These are phyloP conservation scores for Epizoanthus scotinus DNA, from an alignment of 92 coral and sea anemone species.

Conservation along the genomic window DNA sequence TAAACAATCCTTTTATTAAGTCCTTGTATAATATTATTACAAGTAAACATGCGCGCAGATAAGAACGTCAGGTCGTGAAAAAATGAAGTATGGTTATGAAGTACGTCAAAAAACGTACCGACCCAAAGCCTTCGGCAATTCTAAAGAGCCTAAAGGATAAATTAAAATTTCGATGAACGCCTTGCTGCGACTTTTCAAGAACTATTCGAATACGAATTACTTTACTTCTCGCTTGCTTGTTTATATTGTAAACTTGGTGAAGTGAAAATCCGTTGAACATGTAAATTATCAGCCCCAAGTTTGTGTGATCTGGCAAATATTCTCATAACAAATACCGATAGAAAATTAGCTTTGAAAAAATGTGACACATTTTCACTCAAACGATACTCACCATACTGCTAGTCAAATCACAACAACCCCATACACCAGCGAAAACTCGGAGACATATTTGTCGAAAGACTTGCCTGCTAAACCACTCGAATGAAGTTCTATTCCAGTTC, in stretches of 20 bases:
- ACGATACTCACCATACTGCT: constrained; percentile 22
- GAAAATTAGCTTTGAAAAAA: background rate
- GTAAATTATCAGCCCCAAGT: constrained; percentile 7
- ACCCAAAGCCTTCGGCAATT: background rate
- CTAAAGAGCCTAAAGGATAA: too few species aligned
- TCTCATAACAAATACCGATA: constrained; percentile 29
- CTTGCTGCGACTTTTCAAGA: background rate
- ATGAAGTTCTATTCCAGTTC: background rate
- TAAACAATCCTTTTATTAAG: constrained; percentile 14
- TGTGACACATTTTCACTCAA: constrained; percentile 8
- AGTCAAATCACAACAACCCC: constrained; percentile 19
- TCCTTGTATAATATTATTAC: background rate
- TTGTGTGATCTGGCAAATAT: constrained; percentile 23
- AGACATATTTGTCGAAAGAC: constrained; percentile 1
- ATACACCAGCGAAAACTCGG: background rate
- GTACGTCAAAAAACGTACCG: background rate
- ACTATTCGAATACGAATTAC: background rate
- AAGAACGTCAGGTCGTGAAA: background rate
- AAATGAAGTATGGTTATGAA: too few species aligned
- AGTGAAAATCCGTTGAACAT: constrained; percentile 2
- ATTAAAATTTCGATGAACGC: background rate
- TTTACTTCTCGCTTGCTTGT: background rate
- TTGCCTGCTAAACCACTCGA: background rate
- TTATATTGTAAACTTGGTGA: constrained; percentile 16
- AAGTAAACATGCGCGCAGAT: constrained; percentile 9